Conservation (phyloP, 2,888 invertebrate genomes). For the Coenonympha glycerion region DNA sequence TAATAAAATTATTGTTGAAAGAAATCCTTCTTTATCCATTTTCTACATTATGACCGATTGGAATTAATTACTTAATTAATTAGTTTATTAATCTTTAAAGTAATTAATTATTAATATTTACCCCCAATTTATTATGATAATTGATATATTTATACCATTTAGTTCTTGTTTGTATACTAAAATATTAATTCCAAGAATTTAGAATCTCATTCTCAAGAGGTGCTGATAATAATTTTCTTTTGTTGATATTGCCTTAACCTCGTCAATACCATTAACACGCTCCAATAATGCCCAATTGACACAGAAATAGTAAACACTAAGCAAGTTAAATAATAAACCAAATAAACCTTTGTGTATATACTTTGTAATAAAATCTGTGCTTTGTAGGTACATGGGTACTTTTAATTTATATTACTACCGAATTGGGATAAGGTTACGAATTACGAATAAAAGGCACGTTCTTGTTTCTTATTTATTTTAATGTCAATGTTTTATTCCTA, state of each 20-base stretch:
- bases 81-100: too few species aligned
- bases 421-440: background rate
- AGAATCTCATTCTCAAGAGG: too few species aligned
- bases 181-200: too few species aligned
- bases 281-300: background rate
- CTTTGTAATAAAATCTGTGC: background rate
- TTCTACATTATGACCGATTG: too few species aligned
- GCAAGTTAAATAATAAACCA: background rate
- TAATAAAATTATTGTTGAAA: too few species aligned
- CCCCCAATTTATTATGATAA: too few species aligned
- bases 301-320: conserved; percentile 1
- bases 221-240: background rate
- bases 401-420: background rate
- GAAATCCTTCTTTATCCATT: too few species aligned
- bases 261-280: background rate
- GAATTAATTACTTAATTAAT: too few species aligned
- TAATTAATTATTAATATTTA: too few species aligned
- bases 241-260: background rate
- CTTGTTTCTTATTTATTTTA: background rate
- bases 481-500: background rate
- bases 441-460: background rate
- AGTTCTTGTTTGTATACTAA: too few species aligned
- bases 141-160: too few species aligned
- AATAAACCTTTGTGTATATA: background rate
- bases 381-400: too few species aligned